phyloP scores from a whole-genome alignment of 2,113 vertebrate species.

The Brienomyrus longianalis region DNA sequence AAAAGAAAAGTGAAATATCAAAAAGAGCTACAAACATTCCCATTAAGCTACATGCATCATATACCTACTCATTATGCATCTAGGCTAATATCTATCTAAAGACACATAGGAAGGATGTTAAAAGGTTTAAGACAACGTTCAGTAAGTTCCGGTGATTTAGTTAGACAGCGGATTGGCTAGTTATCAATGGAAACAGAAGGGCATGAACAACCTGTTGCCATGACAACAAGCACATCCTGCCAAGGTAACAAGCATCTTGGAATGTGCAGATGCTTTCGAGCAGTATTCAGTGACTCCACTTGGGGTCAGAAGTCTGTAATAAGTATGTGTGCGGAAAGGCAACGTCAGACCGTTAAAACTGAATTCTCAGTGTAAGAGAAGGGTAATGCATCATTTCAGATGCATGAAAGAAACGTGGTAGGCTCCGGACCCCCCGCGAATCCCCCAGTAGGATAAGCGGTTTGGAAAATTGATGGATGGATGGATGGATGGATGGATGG shows the following conservation, averaged over 20 bases:
- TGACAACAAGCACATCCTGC: conserved; percentile 80
- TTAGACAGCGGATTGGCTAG: conserved; percentile 50
- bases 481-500: no score
- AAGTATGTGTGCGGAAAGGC: neutral
- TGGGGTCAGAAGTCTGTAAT: neutral
- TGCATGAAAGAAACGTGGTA: neutral
- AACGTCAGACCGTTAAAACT: no score
- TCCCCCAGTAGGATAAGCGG: no score
- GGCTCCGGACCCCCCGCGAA: no score
- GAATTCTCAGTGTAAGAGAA: neutral
- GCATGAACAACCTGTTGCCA: conserved; percentile 80
- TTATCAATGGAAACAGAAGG: conserved; percentile 77
- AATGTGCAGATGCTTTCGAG: conserved; percentile 50
- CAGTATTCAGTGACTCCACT: conserved; percentile 32
- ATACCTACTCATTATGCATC: neutral
- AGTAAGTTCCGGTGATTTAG: conserved; percentile 47
- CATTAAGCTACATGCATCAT: neutral
- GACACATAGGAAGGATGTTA: conserved; percentile 14
- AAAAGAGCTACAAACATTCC: neutral
- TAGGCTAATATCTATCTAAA: neutral
- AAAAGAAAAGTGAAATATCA: neutral
- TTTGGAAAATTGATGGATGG: no score
- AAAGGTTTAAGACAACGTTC: conserved; percentile 20
- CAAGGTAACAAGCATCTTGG: conserved; percentile 42
- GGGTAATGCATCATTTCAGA: neutral